Conservation (phyloP, 2,113 vertebrate species). For the Cercopithecus mona region DNA sequence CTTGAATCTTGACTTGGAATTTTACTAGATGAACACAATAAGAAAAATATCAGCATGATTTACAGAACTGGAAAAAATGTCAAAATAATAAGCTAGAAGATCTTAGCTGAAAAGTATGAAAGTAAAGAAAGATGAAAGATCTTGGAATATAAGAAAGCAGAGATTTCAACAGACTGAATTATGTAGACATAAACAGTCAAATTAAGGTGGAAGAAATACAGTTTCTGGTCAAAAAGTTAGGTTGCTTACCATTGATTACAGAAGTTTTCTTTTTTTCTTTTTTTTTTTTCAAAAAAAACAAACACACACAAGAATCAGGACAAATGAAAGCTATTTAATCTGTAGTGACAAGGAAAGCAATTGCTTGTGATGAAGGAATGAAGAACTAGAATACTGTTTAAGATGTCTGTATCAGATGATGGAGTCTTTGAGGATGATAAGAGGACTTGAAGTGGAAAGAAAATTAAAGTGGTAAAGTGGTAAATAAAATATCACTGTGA, state of each 20-base stretch:
- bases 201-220: neutral
- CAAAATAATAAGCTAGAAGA: neutral
- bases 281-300: neutral
- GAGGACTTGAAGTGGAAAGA: neutral
- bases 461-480: accelerated
- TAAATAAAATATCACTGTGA: neutral
- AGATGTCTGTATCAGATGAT: accelerated
- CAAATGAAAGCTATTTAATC: neutral
- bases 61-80: neutral
- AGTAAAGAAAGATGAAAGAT: neutral
- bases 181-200: neutral
- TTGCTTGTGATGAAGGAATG: neutral
- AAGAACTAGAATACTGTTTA: neutral
- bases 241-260: neutral
- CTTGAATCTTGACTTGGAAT: neutral
- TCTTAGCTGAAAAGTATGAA: neutral
- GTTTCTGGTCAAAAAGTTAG: neutral
- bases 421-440: neutral
- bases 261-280: neutral
- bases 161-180: neutral
- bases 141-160: neutral
- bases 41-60: neutral
- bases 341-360: neutral
- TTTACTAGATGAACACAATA: neutral
- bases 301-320: neutral